Evolutionary conservation across 2,113 vertebrate species (phyloP).

Genomic region (Eleginops maclovinus): DNA sequence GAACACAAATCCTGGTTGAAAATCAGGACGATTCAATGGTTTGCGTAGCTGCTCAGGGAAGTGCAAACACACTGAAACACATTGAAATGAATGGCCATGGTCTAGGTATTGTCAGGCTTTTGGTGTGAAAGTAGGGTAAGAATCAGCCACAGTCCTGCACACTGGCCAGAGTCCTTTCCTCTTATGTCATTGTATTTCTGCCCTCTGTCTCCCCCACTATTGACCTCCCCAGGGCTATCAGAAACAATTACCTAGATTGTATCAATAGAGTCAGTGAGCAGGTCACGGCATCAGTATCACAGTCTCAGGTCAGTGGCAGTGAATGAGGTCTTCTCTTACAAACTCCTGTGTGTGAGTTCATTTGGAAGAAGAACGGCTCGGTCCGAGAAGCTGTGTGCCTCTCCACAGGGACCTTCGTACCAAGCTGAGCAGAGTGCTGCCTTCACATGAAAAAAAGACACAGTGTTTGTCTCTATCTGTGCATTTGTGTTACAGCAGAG

Average conservation of each 20-base stretch:
- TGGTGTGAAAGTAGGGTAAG: constrained; percentile 1
- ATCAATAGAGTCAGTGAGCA: constrained; percentile 64
- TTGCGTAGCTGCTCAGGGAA: too few relatives aligned
- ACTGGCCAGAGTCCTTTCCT: background rate
- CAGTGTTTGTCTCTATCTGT: constrained; percentile 35
- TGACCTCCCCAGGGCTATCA: constrained; percentile 44
- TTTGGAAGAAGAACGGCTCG: constrained; percentile 41
- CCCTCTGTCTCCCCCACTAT: constrained; percentile 17
- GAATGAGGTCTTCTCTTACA: constrained; percentile 37
- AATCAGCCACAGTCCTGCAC: background rate
- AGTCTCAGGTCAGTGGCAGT: constrained; percentile 50
- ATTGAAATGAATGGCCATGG: background rate
- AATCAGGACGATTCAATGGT: background rate
- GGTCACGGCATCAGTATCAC: constrained; percentile 40
- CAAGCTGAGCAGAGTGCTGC: constrained; percentile 42
- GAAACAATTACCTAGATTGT: constrained; percentile 60
- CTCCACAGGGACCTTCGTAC: constrained; percentile 44
- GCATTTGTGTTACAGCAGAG: constrained; percentile 45
- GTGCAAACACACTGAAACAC: background rate
- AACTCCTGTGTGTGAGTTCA: constrained; percentile 49
- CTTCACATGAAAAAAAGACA: constrained; percentile 48
- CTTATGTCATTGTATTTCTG: background rate
- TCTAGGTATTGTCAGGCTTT: background rate
- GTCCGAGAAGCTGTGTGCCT: constrained; percentile 23
- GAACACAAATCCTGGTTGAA: background rate